Evolutionary conservation across 2,888 invertebrate genomes (phyloP).

Genomic region (Clepsis dumicolana): DNA sequence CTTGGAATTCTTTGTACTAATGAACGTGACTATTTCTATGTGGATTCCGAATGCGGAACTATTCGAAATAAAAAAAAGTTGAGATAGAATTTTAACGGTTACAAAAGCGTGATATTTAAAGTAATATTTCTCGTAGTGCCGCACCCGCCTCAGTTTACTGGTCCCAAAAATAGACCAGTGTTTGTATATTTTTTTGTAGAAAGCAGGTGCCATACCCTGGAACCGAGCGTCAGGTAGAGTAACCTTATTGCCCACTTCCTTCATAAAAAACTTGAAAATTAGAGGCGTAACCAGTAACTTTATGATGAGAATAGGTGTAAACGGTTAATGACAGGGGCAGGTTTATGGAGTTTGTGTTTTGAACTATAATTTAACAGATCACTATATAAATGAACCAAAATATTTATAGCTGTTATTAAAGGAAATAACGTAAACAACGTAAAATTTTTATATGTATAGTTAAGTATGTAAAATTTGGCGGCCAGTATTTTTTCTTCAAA

Average conservation of each 20-base stretch:
- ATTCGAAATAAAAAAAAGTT: slow-evolving; percentile 25
- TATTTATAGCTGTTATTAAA: neutral
- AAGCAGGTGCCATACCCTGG: slow-evolving; percentile 71
- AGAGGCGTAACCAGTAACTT: slow-evolving; percentile 60
- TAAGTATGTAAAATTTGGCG: neutral
- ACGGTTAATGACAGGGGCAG: slow-evolving; percentile 66
- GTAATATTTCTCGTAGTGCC: slow-evolving; percentile 66
- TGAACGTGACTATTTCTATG: slow-evolving; percentile 28
- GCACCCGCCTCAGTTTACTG: slow-evolving; percentile 51
- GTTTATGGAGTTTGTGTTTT: slow-evolving; percentile 46
- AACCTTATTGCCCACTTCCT: slow-evolving; percentile 77
- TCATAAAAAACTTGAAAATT: slow-evolving; percentile 65
- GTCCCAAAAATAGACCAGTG: slow-evolving; percentile 69
- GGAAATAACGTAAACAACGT: neutral
- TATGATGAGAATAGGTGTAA: slow-evolving; percentile 43
- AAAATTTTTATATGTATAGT: neutral
- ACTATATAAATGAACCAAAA: neutral
- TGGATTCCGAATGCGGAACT: slow-evolving; percentile 18
- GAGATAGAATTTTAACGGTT: slow-evolving; percentile 40
- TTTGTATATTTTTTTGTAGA: slow-evolving; percentile 76
- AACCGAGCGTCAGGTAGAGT: slow-evolving; percentile 67
- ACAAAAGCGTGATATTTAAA: slow-evolving; percentile 57
- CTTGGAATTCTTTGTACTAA: slow-evolving; percentile 20
- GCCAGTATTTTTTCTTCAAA: slow-evolving; percentile 3
- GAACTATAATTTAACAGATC: slow-evolving; percentile 48